Conservation (phyloP, 2,797 vertebrate genomes). For the Hipposideros larvatus region DNA sequence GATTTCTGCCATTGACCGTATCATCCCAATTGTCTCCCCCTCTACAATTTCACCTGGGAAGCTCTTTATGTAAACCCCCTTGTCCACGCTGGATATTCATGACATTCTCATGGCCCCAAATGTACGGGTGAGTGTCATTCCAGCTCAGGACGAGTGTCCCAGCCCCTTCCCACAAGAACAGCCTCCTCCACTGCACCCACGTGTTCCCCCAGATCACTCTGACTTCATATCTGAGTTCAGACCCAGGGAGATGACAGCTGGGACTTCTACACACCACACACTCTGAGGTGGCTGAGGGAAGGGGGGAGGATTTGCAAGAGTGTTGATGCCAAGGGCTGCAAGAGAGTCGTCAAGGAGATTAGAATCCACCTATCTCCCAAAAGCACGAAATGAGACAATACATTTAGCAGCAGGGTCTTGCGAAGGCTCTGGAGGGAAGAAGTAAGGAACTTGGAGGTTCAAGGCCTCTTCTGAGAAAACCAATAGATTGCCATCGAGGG, state of each 20-base stretch:
- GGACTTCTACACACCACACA: not conserved
- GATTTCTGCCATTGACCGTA: not conserved
- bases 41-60: not conserved
- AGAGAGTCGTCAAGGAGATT: not conserved
- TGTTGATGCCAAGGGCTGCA: not conserved
- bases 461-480: constrained; percentile 57
- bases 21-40: not conserved
- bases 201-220: not conserved
- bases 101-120: not conserved
- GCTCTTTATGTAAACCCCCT: not conserved
- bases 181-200: not conserved
- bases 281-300: not conserved
- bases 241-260: not conserved
- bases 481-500: not conserved
- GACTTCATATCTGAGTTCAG: not conserved
- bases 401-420: not conserved
- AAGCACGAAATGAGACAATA: not conserved
- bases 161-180: not conserved
- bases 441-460: not conserved
- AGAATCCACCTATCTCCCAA: not conserved
- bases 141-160: not conserved
- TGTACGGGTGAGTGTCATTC: not conserved
- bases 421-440: not conserved
- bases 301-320: rapidly evolving
- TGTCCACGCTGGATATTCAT: not conserved